These are phyloP conservation scores for Torymus tubicola DNA, from an alignment of 2,888 invertebrate species.

Conservation along the genomic window DNA sequence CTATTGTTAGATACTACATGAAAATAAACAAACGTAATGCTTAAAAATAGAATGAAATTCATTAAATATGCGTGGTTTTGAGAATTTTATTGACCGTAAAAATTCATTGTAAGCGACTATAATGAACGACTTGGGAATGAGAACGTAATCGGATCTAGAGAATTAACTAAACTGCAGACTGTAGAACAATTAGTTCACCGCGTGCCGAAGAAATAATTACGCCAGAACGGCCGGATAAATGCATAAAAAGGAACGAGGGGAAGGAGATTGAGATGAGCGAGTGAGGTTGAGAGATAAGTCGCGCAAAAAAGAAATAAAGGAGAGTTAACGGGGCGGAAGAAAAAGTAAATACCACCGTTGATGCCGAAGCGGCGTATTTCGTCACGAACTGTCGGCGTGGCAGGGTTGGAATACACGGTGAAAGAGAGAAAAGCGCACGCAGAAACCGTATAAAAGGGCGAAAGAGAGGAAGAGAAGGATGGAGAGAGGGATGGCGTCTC, in stretches of 20 bases:
- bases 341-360: constrained; percentile 31
- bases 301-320: constrained; percentile 51
- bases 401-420: background rate
- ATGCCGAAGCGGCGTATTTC: constrained; percentile 32
- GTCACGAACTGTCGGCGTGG: constrained; percentile 33
- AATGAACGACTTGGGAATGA: too few species aligned
- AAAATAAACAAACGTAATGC: too few species aligned
- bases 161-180: too few species aligned
- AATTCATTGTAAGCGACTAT: too few species aligned
- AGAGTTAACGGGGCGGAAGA: constrained; percentile 30
- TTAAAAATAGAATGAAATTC: too few species aligned
- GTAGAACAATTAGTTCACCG: too few species aligned
- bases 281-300: constrained; percentile 37
- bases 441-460: constrained; percentile 1
- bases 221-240: background rate
- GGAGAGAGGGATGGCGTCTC: constrained; percentile 1
- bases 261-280: constrained; percentile 16
- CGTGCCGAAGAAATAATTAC: too few species aligned
- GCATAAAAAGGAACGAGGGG: background rate
- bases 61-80: too few species aligned
- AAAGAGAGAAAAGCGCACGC: constrained; percentile 8
- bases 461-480: constrained; percentile 37
- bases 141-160: too few species aligned
- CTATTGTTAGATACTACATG: too few species aligned
- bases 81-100: too few species aligned